Base-by-base conservation (phyloP, 2,888 invertebrate species). In the Dryadula phaetusa region DNA sequence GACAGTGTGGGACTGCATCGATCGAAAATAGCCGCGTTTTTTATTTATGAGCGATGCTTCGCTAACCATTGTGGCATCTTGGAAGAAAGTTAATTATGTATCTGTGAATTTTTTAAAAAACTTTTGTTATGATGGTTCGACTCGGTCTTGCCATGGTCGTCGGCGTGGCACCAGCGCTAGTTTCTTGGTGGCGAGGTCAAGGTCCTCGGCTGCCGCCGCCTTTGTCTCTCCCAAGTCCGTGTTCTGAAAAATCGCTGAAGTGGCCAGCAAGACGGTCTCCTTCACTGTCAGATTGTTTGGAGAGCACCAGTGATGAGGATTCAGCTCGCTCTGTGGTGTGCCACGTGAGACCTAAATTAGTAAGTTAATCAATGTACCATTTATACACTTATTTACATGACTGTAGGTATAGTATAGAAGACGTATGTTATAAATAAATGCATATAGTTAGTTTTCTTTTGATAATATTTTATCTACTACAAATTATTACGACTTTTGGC, bases 91-190 rank as follows among this genome's bases (percentile, higher is more conserved):
- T 54, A 64, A 67, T 61, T 42, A 64, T 65, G 70, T 46, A 82
- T 81, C 79, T 80, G 72, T 71, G 74, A 73, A 72, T 74, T 72
- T 64, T 40, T n/a, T n/a, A n/a, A n/a, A n/a, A 46, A 53, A 52
- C 58, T 62, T 22, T 61, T 46, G 56, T 66, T 62, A 84, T 70
- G 70, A 93, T 93, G 93, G 93, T 93, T 73, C 85, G 87, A 18
- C 77, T 93, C 75, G 87, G 92, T 28, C 72, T 93, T 70, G 93
- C 93, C 70, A 93, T 93, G 92, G 92, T 93, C 67, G 92, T 93
- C 62, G 93, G 93, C 28, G 93, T 93, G 73, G 92, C 93, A 70
- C 93, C 93, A 64, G 92, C 91, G 66, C 76, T 92, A 73, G 90
- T 93, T 74, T 91, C 92, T 53, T 92, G 92, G 92, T 91, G 91